Percentiles rank a stretch among this genome's conserved stretches.
phyloP scores from a whole-genome alignment of 2,888 invertebrate species.

The Orthosia gracilis region DNA sequence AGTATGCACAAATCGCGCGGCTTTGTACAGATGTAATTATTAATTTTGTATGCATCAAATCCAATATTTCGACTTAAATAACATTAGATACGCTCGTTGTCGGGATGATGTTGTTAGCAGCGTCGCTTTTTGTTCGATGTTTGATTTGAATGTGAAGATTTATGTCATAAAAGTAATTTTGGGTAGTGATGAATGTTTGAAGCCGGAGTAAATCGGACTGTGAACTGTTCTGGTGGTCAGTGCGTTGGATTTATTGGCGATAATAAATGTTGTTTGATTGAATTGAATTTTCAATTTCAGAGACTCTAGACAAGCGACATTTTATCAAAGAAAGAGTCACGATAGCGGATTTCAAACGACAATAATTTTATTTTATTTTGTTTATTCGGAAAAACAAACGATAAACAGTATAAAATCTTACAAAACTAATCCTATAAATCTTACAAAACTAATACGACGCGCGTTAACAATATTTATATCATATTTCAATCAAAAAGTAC shows the following conservation, averaged over 20 bases:
- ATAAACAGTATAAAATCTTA: no score
- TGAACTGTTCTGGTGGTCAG: conserved; percentile 49
- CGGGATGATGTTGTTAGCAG: conserved; percentile 86
- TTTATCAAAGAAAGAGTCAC: no score
- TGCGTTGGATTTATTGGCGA: background rate
- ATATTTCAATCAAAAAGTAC: no score
- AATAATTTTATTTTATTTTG: no score
- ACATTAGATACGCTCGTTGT: conserved; percentile 86
- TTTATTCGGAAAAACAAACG: no score
- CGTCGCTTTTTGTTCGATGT: conserved; percentile 79
- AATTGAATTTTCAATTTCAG: background rate
- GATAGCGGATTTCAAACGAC: no score
- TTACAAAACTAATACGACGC: no score
- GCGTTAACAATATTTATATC: no score
- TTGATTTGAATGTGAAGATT: conserved; percentile 82
- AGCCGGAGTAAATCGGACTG: conserved; percentile 55
- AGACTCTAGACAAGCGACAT: no score
- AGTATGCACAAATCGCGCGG: conserved; percentile 71
- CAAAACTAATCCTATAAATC: no score
- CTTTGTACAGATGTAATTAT: conserved; percentile 83
- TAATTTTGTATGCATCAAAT: conserved; percentile 88
- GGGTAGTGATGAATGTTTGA: conserved; percentile 70
- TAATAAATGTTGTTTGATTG: background rate
- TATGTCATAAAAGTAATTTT: conserved; percentile 76
- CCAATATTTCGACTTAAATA: conserved; percentile 84